A percentile compares a stretch with the other conserved stretches of the same genome.
Evolutionary conservation across 2,113 vertebrate species (phyloP).

Genomic region (Varanus komodoensis): DNA sequence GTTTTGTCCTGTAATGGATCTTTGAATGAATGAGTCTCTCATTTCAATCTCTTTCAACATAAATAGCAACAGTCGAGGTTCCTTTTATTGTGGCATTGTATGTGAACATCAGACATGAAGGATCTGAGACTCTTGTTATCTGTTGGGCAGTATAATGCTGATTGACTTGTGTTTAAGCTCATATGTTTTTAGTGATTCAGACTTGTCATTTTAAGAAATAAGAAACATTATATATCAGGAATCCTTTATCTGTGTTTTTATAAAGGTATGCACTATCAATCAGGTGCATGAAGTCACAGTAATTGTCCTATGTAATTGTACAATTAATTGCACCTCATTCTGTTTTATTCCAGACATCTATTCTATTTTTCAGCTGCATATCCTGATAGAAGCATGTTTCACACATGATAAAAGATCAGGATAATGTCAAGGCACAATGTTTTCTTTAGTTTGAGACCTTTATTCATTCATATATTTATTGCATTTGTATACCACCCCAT

Average conservation of each 20-base stretch:
- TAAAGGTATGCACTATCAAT: neutral
- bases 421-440: neutral
- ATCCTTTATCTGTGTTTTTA: neutral
- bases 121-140: neutral
- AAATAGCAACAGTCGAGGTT: neutral
- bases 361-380: neutral
- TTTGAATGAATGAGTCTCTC: neutral
- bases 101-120: constrained; percentile 11
- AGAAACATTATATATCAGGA: neutral
- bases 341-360: too few species aligned
- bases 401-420: neutral
- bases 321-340: neutral
- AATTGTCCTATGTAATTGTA: neutral
- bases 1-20: neutral
- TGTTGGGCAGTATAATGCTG: constrained; percentile 4
- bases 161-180: constrained; percentile 8
- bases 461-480: neutral
- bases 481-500: too few species aligned
- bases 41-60: constrained; percentile 19
- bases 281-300: neutral
- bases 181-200: constrained; percentile 6
- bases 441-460: neutral
- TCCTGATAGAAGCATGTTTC: neutral
- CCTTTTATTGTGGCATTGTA: neutral
- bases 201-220: neutral